Base-by-base conservation (phyloP, 1,140 invertebrate species). In the Tenebrio molitor region DNA sequence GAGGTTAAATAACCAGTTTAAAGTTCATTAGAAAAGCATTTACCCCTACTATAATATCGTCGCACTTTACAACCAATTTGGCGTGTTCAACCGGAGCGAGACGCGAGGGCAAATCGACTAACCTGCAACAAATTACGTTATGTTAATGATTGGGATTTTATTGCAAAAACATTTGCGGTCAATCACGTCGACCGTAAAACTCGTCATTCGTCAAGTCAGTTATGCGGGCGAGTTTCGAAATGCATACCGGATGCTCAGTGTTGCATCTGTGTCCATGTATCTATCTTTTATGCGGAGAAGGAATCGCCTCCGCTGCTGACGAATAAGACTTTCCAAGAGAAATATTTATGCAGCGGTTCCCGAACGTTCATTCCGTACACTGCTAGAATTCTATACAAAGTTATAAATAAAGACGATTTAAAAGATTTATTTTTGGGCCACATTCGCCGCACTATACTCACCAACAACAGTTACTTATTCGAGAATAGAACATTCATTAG, bases 1-100 rank as follows among this genome's bases (percentile, higher is more conserved):
- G 50, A 58, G 50, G 50, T 58, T 58, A 58, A 58, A 58, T 58
- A 58, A 58, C 50, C 50, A 58, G 50, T 58, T 58, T 58, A 58
- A 58, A 58, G 50, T 58, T 58, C 50, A 58, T 58, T 58, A 58
- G 50, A 58, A 58, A 58, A 58, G 50, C 50, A 29, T 58, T 58
- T 58, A 58, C 50, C 50, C 23, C 50, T 25, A 58, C 8, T 58
- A 5, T 1, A 53, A 14, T 58, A 58, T 29, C 50, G 23, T 21
- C 50, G 23, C 23, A 58, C 50, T 58, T 58, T 58, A 58, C 50
- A 58, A 58, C 21, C 21, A 53, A 53, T 53, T 53, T 39, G 36
- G 36, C n/a, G 6, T 7, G 12, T 29, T 29, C 25, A 29, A 29
- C 25, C 25, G 25, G 25, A 29, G 25, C 25, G 25, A 29, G 25